These are phyloP conservation scores for Pocillopora verrucosa DNA, from an alignment of 64 coral and sea anemone genomes.

Conservation along the genomic window DNA sequence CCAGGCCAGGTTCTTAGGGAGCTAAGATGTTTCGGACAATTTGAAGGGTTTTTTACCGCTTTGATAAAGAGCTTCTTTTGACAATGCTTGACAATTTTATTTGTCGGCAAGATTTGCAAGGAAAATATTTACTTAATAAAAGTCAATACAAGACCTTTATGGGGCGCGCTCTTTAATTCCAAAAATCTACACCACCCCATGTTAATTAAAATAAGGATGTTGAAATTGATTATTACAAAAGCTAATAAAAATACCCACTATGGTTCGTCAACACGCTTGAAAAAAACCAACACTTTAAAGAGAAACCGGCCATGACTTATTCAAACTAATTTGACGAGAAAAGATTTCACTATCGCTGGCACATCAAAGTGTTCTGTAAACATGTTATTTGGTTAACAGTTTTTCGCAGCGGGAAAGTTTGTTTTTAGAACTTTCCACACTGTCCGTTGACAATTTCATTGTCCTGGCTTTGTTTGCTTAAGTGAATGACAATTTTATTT, in stretches of 20 bases:
- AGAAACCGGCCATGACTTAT: neutral
- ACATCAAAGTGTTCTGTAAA: constrained; percentile 13
- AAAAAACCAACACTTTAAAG: constrained; percentile 13
- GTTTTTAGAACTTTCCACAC: constrained; percentile 29
- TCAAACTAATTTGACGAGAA: neutral
- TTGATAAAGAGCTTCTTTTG: constrained; percentile 38
- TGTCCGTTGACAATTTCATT: constrained; percentile 34
- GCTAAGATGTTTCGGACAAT: neutral
- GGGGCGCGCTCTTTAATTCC: constrained; percentile 55
- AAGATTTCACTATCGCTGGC: neutral
- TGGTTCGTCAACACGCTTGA: neutral
- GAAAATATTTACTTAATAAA: constrained; percentile 51
- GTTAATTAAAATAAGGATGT: constrained; percentile 58
- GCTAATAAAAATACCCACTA: constrained; percentile 15
- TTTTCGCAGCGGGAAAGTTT: constrained; percentile 51
- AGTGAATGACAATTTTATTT: constrained; percentile 42
- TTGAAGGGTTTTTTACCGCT: neutral
- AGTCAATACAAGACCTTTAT: constrained; percentile 37
- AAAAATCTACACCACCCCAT: constrained; percentile 51
- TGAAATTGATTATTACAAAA: constrained; percentile 51
- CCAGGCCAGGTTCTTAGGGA: neutral
- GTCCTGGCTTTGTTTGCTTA: constrained; percentile 48
- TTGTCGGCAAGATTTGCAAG: constrained; percentile 31
- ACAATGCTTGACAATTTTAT: constrained; percentile 2
- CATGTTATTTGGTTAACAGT: constrained; percentile 18